Percentiles rank a stretch among this genome's conserved stretches.
Conservation (phyloP, 2,113 vertebrate genomes). For the Scomber scombrus region DNA sequence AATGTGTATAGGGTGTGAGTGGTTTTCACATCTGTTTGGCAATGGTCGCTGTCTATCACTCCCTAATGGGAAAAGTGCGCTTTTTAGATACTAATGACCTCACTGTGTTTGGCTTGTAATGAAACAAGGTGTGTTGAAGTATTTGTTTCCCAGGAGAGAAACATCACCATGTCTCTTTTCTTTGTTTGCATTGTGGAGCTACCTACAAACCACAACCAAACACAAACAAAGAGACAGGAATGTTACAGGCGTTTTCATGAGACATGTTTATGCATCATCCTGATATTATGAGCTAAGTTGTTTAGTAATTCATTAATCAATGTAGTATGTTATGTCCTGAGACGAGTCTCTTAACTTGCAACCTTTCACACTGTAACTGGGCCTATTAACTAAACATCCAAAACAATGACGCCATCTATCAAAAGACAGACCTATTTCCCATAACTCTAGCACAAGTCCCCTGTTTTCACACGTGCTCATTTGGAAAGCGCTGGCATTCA, state of each 20-base stretch:
- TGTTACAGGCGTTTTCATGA: neutral
- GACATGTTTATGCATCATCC: conserved; percentile 16
- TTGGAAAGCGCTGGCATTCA: no score
- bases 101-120: conserved; percentile 60
- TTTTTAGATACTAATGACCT: conserved; percentile 70
- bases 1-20: conserved; percentile 66
- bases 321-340: no score
- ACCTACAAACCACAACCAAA: conserved; percentile 49
- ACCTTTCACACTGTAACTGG: neutral
- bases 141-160: conserved; percentile 53
- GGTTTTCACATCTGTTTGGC: conserved; percentile 78
- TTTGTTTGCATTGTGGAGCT: conserved; percentile 36
- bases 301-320: conserved; percentile 13
- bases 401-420: no score
- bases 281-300: conserved; percentile 15
- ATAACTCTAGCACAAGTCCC: no score
- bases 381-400: no score
- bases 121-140: conserved; percentile 62
- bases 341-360: neutral
- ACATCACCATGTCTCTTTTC: conserved; percentile 31
- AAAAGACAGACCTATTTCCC: no score
- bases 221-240: conserved; percentile 11
- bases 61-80: conserved; percentile 68
- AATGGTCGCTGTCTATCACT: conserved; percentile 65
- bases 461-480: no score